Conservation (phyloP, 2,888 invertebrate genomes). For the Megalurothrips usitatus region DNA sequence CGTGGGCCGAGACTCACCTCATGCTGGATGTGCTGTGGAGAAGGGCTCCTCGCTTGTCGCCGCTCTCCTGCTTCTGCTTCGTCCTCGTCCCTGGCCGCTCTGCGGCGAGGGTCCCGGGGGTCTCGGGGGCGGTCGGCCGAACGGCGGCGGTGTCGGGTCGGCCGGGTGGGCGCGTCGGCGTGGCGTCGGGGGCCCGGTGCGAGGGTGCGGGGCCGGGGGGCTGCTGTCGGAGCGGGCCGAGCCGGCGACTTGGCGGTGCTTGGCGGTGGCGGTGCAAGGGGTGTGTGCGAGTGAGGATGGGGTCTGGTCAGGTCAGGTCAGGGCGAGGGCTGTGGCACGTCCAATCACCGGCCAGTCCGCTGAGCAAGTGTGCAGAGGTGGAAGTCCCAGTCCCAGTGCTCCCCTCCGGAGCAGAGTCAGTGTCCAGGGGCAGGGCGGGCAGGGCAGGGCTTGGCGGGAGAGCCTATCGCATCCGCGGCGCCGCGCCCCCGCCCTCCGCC, state of each 20-base stretch:
- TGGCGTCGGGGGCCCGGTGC: background rate
- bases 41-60: background rate
- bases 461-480: background rate
- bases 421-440: background rate
- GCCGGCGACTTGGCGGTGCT: too few species aligned
- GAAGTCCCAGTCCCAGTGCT: background rate
- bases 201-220: too few species aligned
- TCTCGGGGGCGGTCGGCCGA: background rate
- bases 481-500: background rate
- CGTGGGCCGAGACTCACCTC: background rate
- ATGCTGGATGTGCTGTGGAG: background rate
- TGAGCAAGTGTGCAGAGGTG: constrained; percentile 5
- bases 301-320: background rate
- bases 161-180: background rate
- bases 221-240: too few species aligned
- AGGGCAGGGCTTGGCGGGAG: background rate
- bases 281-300: too few species aligned
- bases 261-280: too few species aligned
- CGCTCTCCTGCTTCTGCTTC: background rate
- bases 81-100: too few species aligned
- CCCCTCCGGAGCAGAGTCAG: background rate
- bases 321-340: background rate
- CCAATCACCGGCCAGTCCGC: background rate
- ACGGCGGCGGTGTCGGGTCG: background rate
- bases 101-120: background rate